Evolutionary conservation across 2,113 vertebrate species (phyloP), one percentile per base, ranked within the genome.

Genomic region (Tetraodon nigroviridis): DNA sequence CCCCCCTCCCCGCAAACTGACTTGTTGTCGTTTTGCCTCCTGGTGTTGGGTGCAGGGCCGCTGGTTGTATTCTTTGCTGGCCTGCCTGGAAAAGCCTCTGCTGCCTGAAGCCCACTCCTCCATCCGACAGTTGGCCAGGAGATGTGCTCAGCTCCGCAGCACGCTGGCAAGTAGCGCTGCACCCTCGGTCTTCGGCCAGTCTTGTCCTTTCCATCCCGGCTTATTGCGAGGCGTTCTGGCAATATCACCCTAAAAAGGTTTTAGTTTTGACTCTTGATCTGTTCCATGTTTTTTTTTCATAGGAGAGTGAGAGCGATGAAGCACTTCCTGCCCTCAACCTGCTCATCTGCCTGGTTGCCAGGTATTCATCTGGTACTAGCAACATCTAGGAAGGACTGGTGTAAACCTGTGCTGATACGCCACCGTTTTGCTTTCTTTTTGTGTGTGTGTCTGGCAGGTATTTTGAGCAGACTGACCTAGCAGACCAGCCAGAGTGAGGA

Each of bases 311-410:
- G 84, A 93, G 95, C 42, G 94, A 97, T 52, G 92, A 95, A 58
- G 88, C 89, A 19, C 87, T 97, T 62, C 93, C 95, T 58, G 93
- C 94, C 61, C 90, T 99, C 70, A 99, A 96, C 82, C 86, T 99
- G 73, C 88, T 98, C 56, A 97, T 99, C 82, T 99, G 97, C 86
- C 91, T 99, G 75, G 96, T 98, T 90, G 94, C 94, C 82, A 95
- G 97, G 97, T 99, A 12, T 37, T 37, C 11, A 11, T 7, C 32
- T 37, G 8, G 12, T 37, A 37, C 11, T 8, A 37, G 32, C 32
- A 37, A 37, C 32, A 37, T 11, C 32, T 37, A 37, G 10, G 32
- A 37, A 4, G 46, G 16, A 18, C 7, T 48, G 46, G 10, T 17
- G n/a, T n/a, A 24, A 22, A 15, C 12, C 1, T 16, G 15, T 16